A percentile compares a stretch with the other conserved stretches of the same genome.
Evolutionary conservation across 1,140 invertebrate species (phyloP).

Genomic region (Streblospio benedicti): DNA sequence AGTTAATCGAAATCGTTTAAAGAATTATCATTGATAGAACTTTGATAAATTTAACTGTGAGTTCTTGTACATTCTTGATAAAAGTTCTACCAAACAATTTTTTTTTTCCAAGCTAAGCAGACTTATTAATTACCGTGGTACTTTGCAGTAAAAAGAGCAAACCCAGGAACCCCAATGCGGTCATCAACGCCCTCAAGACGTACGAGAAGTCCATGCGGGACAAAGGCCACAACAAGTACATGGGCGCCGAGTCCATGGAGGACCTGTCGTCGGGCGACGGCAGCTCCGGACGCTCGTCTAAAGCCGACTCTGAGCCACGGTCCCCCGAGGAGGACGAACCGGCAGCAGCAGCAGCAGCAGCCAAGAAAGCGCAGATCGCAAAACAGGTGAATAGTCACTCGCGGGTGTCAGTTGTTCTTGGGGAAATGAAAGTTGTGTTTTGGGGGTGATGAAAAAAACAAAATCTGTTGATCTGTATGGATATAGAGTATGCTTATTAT

Average conservation of each 20-base stretch:
- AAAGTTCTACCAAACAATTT: too few relatives aligned
- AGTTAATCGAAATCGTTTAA: too few relatives aligned
- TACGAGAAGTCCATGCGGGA: constrained; percentile 22
- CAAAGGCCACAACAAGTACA: constrained; percentile 11
- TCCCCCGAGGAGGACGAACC: not conserved
- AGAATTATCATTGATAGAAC: too few relatives aligned
- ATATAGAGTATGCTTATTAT: too few relatives aligned
- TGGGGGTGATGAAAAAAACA: not conserved
- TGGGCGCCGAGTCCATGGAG: constrained; percentile 10
- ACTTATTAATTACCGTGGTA: too few relatives aligned
- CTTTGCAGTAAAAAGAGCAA: constrained; percentile 40
- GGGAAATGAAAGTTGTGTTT: not conserved
- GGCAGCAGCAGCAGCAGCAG: not conserved
- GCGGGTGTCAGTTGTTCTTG: not conserved
- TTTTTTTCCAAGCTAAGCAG: too few relatives aligned
- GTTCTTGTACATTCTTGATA: too few relatives aligned
- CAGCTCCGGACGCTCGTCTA: not conserved
- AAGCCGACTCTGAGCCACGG: not conserved
- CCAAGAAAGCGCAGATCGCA: not conserved
- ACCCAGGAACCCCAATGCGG: constrained; percentile 41
- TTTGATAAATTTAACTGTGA: too few relatives aligned
- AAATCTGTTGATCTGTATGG: too few relatives aligned
- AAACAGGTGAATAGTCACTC: not conserved
- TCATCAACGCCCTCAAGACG: constrained; percentile 41
- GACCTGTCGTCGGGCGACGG: constrained; percentile 2